Conservation (phyloP, 2,113 vertebrate genomes). For the Lycaon pictus region DNA sequence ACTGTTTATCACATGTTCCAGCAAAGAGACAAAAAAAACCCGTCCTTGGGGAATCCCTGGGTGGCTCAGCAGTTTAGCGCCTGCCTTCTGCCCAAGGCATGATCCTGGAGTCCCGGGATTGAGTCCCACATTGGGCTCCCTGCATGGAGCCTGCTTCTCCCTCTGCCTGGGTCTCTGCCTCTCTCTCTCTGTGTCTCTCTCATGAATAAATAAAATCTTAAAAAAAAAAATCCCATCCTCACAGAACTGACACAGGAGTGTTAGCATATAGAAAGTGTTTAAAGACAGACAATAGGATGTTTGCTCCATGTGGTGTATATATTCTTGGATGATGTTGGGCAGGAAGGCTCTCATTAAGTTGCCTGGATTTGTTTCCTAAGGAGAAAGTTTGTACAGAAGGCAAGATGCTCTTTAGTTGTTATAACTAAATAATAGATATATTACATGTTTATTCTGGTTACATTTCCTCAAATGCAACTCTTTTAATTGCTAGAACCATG, state of each 20-base stretch:
- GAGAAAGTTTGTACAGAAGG: neutral
- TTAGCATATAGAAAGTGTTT: neutral
- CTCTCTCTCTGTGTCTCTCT: too few species aligned
- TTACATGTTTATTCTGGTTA: neutral
- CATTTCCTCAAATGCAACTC: slow-evolving; percentile 14
- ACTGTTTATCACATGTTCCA: neutral
- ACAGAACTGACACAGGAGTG: neutral
- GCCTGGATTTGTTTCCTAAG: neutral
- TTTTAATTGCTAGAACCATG: slow-evolving; percentile 42
- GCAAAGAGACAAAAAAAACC: neutral
- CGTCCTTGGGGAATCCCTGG: too few species aligned
- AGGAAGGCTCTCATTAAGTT: neutral
- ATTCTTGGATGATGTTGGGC: neutral
- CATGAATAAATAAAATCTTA: too few species aligned
- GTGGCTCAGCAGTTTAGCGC: too few species aligned
- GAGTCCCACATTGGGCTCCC: too few species aligned
- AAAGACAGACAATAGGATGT: neutral
- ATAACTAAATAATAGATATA: neutral
- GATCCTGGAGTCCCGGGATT: too few species aligned
- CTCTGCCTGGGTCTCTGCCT: too few species aligned
- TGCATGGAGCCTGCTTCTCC: too few species aligned
- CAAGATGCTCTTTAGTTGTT: neutral
- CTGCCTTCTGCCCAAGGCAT: too few species aligned
- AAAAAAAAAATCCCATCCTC: neutral
- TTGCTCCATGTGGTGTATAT: neutral